Conservation (phyloP, 2,888 invertebrate species). For the Machimus rusticus region DNA sequence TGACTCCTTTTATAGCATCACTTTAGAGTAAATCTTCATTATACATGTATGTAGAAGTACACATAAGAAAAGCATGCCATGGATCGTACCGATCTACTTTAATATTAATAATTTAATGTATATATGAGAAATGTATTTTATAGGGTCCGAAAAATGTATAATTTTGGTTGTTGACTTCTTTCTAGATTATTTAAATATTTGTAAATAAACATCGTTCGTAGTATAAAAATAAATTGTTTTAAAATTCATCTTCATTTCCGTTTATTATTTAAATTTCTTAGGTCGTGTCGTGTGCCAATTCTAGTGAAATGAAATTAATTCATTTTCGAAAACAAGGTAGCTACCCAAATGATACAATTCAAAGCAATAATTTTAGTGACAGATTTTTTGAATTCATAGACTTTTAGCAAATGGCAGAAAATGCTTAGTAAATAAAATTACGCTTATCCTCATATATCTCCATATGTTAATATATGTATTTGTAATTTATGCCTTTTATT, state of each 20-base stretch:
- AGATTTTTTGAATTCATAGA: too few species aligned
- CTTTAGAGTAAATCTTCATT: constrained; percentile 19
- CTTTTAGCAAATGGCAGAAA: too few species aligned
- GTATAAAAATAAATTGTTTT: background rate
- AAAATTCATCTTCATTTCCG: background rate
- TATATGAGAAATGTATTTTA: background rate
- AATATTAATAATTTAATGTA: constrained; percentile 2
- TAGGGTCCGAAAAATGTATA: background rate
- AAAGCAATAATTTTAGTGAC: too few species aligned
- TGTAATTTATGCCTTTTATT: too few species aligned
- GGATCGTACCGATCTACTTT: constrained; percentile 29
- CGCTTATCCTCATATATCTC: too few species aligned
- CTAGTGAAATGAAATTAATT: too few species aligned
- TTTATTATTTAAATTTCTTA: too few species aligned
- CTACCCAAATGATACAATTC: too few species aligned
- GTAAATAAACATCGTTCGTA: background rate
- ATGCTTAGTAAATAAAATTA: too few species aligned
- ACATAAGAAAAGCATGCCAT: constrained; percentile 16
- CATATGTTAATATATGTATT: too few species aligned
- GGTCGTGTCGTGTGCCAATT: too few species aligned
- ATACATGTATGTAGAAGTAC: background rate
- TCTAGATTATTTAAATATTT: background rate
- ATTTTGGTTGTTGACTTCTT: constrained; percentile 14
- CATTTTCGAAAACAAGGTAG: too few species aligned
- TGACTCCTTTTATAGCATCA: constrained; percentile 71